These are phyloP conservation scores for Rhingia campestris DNA, from an alignment of 2,888 invertebrate species.

Conservation along the genomic window DNA sequence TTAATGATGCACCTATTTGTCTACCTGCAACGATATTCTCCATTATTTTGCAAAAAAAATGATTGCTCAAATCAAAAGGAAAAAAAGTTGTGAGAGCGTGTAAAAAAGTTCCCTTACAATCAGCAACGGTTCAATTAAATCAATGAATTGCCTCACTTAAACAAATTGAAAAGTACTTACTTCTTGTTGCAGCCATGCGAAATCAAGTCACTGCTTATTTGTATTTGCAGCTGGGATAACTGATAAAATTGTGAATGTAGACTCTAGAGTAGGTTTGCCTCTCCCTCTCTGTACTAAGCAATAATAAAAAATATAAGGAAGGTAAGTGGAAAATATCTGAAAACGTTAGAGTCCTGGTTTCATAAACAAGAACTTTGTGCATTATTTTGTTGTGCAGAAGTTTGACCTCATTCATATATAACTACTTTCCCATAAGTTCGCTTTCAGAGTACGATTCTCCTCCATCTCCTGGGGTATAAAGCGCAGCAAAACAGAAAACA, in stretches of 20 bases:
- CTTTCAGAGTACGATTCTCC: conserved; percentile 44
- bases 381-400: conserved; percentile 72
- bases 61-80: conserved; percentile 46
- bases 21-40: conserved; percentile 1
- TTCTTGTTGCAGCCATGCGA: conserved; percentile 62
- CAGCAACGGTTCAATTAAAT: conserved; percentile 73
- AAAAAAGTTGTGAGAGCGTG: conserved; percentile 14
- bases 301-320: conserved; percentile 48
- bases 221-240: conserved; percentile 51
- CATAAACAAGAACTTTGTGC: conserved; percentile 71
- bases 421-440: conserved; percentile 63
- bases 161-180: conserved; percentile 75
- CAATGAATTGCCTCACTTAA: conserved; percentile 76
- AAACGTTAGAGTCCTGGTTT: conserved; percentile 69
- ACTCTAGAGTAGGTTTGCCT: conserved; percentile 22
- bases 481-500: conserved; percentile 32
- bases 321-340: conserved; percentile 72
- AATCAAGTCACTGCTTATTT: conserved; percentile 66
- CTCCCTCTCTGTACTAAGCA: conserved; percentile 25
- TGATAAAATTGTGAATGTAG: conserved; percentile 59
- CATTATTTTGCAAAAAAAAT: conserved; percentile 28
- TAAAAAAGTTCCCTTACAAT: conserved; percentile 25
- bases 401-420: conserved; percentile 71
- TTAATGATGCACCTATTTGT: not conserved
- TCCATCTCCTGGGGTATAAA: conserved; percentile 30